Conservation (phyloP, 1,140 invertebrate species). For the Anoplolepis gracilipes region DNA sequence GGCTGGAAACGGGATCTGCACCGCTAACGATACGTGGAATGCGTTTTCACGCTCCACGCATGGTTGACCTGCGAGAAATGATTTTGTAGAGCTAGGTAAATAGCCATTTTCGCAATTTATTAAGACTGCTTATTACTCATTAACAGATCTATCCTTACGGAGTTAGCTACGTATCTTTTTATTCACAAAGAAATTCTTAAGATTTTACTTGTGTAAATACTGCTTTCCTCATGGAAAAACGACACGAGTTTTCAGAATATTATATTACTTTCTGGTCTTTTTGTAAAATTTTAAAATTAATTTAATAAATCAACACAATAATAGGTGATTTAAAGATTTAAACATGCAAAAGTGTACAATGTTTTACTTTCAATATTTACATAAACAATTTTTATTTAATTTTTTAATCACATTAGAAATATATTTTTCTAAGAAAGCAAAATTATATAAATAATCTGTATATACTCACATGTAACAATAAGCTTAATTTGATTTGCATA, state of each 20-base stretch:
- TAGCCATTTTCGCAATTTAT: conserved; percentile 61
- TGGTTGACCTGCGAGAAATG: conserved; percentile 45
- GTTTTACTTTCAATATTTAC: background rate
- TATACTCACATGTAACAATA: background rate
- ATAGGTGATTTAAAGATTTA: background rate
- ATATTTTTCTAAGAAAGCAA: background rate
- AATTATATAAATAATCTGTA: background rate
- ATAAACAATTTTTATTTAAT: no score
- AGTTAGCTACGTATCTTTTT: conserved; percentile 8
- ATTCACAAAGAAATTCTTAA: background rate
- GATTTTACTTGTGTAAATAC: background rate
- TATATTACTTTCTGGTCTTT: background rate
- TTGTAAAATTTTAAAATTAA: background rate
- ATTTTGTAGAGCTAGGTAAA: conserved; percentile 58
- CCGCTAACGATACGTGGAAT: conserved; percentile 59
- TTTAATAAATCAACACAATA: background rate
- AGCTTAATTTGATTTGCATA: background rate
- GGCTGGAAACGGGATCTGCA: conserved; percentile 57
- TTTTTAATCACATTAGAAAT: no score
- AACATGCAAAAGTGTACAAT: background rate
- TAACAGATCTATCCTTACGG: conserved; percentile 27
- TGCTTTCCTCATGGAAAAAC: background rate
- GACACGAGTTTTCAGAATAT: background rate
- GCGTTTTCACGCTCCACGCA: conserved; percentile 56
- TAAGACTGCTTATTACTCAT: conserved; percentile 28